Evolutionary conservation across 2,113 vertebrate species (phyloP).

Genomic region (Lutjanus erythropterus): DNA sequence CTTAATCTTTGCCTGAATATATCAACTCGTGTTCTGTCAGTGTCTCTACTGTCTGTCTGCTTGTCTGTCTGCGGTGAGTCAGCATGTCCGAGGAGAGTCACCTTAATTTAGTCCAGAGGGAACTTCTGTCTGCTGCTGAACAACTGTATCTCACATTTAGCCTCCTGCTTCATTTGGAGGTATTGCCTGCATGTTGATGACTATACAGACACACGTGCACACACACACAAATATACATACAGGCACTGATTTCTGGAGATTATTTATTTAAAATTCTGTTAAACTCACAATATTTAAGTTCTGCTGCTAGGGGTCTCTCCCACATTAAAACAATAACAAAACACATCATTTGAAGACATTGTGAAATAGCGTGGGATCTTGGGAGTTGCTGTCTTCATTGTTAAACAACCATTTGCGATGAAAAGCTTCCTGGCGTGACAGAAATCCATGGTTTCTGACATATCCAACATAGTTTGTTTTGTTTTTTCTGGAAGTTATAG

Average conservation of each 20-base stretch:
- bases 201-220: not conserved
- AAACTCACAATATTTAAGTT: too few relatives aligned
- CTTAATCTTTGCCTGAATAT: not conserved
- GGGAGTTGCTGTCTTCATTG: too few relatives aligned
- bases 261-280: too few relatives aligned
- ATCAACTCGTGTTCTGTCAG: not conserved
- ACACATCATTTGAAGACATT: too few relatives aligned
- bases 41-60: not conserved
- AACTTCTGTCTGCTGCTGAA: constrained; percentile 28
- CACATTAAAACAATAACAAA: too few relatives aligned
- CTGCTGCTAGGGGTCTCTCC: too few relatives aligned
- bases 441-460: too few relatives aligned
- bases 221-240: not conserved
- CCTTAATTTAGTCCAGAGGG: constrained; percentile 43
- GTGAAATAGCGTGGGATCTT: too few relatives aligned
- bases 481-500: too few relatives aligned
- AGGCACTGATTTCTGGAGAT: not conserved
- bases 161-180: not conserved
- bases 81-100: constrained; percentile 8
- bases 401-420: too few relatives aligned
- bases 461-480: too few relatives aligned
- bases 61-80: constrained; percentile 33
- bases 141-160: constrained; percentile 4
- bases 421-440: too few relatives aligned
- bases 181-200: not conserved